Evolutionary conservation across 1,140 invertebrate species (phyloP).

Genomic region (Lutraria rhynchaena): DNA sequence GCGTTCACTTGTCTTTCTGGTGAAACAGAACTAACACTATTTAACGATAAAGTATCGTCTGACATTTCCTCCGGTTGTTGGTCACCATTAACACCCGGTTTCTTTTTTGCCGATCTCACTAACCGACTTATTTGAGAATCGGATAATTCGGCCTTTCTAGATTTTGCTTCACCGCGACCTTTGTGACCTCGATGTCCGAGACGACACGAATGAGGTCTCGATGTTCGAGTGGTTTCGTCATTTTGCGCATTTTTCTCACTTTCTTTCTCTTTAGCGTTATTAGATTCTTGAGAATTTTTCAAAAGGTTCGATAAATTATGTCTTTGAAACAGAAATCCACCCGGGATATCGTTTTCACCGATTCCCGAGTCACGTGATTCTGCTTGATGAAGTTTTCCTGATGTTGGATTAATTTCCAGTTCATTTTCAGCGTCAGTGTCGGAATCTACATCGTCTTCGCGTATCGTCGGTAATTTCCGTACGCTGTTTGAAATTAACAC

Average conservation of each 20-base stretch:
- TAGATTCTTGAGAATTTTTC: constrained; percentile 45
- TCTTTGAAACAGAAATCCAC: constrained; percentile 53
- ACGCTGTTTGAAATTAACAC: constrained; percentile 64
- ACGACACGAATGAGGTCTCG: constrained; percentile 66
- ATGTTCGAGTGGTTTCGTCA: constrained; percentile 38
- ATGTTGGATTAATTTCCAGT: constrained; percentile 50
- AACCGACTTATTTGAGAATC: constrained; percentile 41
- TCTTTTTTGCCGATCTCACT: constrained; percentile 33
- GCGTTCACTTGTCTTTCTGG: constrained; percentile 32
- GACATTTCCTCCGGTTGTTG: constrained; percentile 58
- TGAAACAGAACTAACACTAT: constrained; percentile 40
- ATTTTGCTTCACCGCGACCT: constrained; percentile 32
- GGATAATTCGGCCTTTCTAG: constrained; percentile 40
- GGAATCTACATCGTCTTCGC: constrained; percentile 54
- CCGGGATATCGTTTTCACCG: constrained; percentile 66
- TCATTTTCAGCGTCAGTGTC: constrained; percentile 39
- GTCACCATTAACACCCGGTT: constrained; percentile 5
- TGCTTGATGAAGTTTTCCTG: constrained; percentile 65
- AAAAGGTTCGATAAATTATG: constrained; percentile 28
- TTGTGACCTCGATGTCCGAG: constrained; percentile 61
- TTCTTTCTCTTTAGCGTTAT: constrained; percentile 40
- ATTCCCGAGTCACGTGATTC: constrained; percentile 69
- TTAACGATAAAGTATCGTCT: constrained; percentile 56
- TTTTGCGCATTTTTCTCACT: constrained; percentile 46
- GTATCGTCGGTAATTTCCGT: constrained; percentile 55